These are phyloP conservation scores for Typhlichthys subterraneus DNA, from an alignment of 2,797 vertebrate genomes.

Conservation along the genomic window DNA sequence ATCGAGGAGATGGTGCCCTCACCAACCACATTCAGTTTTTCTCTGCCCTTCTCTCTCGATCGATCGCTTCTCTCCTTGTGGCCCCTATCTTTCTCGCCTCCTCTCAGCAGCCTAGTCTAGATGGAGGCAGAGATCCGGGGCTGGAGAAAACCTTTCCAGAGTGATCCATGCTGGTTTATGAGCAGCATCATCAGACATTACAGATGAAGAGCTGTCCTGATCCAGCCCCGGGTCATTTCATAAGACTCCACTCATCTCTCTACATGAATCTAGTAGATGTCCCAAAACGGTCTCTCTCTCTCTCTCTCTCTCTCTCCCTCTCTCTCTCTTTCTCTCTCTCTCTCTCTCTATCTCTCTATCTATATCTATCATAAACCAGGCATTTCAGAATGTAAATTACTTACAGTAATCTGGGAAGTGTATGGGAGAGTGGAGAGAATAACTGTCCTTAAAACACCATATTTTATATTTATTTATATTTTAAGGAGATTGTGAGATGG, in stretches of 20 bases:
- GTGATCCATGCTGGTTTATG: constrained; percentile 22
- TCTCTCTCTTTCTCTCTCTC: too few relatives aligned
- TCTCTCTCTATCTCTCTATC: background rate
- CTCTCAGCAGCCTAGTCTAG: constrained; percentile 11
- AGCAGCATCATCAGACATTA: constrained; percentile 1
- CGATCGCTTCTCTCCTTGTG: background rate
- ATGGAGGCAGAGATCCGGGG: constrained; percentile 6
- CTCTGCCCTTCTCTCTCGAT: background rate
- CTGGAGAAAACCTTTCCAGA: background rate
- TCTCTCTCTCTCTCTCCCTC: too few relatives aligned
- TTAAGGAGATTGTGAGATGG: too few relatives aligned
- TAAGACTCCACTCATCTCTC: constrained; percentile 20
- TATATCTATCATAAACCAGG: background rate
- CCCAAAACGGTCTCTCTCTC: constrained; percentile 1
- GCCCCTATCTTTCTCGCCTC: constrained; percentile 4
- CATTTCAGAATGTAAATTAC: too few relatives aligned
- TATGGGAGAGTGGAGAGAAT: too few relatives aligned
- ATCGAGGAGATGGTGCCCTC: background rate
- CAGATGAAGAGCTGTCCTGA: constrained; percentile 24
- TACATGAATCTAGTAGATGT: background rate
- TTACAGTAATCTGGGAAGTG: too few relatives aligned
- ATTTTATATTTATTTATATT: too few relatives aligned
- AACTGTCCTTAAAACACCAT: too few relatives aligned
- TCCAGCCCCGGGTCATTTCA: constrained; percentile 7
- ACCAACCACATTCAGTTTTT: background rate